Evolutionary conservation across 2,113 vertebrate species (phyloP).

Genomic region (Halichoeres trimaculatus): DNA sequence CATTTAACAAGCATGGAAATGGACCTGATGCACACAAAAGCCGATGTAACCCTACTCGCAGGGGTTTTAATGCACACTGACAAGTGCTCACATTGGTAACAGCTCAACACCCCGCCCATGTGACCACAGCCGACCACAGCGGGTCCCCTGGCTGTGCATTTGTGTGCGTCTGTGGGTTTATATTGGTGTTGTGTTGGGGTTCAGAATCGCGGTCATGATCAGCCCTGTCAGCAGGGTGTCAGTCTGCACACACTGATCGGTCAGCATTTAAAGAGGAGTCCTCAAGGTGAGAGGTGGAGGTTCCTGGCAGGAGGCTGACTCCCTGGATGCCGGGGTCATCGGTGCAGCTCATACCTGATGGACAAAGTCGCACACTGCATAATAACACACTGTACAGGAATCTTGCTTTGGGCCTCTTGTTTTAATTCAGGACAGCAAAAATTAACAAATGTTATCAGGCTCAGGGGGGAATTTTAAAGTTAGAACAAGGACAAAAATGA

Average conservation of each 20-base stretch:
- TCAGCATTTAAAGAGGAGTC: constrained; percentile 31
- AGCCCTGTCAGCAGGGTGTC: constrained; percentile 43
- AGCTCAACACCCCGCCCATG: background rate
- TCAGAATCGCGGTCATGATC: constrained; percentile 27
- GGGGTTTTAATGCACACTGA: constrained; percentile 13
- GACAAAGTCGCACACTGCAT: background rate
- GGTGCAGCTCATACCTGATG: background rate
- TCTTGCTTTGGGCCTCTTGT: background rate
- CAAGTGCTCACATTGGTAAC: constrained; percentile 11
- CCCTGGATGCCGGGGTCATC: constrained; percentile 2
- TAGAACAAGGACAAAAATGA: no score
- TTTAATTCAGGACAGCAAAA: background rate
- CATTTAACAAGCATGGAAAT: constrained; percentile 44
- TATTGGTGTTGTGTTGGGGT: constrained; percentile 19
- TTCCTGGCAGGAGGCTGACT: constrained; percentile 15
- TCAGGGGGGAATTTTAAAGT: background rate
- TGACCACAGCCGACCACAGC: constrained; percentile 16
- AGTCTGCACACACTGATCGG: constrained; percentile 34
- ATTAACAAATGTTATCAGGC: background rate
- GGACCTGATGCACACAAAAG: constrained; percentile 18
- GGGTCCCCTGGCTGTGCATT: background rate
- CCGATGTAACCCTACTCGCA: background rate
- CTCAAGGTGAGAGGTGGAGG: constrained; percentile 32
- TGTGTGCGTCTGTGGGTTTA: background rate
- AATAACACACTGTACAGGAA: background rate